phyloP scores from a whole-genome alignment of 2,113 vertebrate genomes.

The Paradisaea rubra region DNA sequence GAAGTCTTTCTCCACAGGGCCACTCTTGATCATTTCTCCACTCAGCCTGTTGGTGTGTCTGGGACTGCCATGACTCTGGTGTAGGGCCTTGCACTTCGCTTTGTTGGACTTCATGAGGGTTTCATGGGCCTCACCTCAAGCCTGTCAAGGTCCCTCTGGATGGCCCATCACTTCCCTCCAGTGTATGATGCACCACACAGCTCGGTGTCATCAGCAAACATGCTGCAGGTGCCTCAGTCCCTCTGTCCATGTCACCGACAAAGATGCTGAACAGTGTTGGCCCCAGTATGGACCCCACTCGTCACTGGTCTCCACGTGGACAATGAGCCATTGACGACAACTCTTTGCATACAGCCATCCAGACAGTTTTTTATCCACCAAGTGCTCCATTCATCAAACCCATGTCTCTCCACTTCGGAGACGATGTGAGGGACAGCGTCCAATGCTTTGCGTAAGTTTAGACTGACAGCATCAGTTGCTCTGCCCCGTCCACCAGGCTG shows the following conservation, averaged over 20 bases:
- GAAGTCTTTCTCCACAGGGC: background rate
- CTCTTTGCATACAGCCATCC: background rate
- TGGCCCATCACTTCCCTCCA: background rate
- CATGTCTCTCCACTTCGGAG: background rate
- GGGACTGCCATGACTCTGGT: background rate
- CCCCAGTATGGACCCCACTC: background rate
- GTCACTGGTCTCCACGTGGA: accelerated
- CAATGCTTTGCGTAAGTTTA: background rate
- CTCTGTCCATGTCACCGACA: background rate
- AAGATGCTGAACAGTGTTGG: background rate
- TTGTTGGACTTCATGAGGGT: background rate
- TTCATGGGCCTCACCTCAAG: background rate
- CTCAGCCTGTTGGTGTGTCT: background rate
- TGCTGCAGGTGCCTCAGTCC: background rate
- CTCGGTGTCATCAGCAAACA: background rate
- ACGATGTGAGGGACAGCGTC: background rate
- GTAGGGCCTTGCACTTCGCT: background rate
- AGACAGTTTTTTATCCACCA: background rate
- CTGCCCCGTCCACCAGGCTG: background rate
- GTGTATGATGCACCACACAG: background rate
- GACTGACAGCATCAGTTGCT: background rate
- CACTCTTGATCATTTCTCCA: background rate
- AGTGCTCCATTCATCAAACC: background rate
- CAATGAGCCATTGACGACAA: background rate
- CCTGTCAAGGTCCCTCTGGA: background rate